These are phyloP conservation scores for Sarcophaga carnaria DNA, from an alignment of 2,888 invertebrate genomes.

Conservation along the genomic window DNA sequence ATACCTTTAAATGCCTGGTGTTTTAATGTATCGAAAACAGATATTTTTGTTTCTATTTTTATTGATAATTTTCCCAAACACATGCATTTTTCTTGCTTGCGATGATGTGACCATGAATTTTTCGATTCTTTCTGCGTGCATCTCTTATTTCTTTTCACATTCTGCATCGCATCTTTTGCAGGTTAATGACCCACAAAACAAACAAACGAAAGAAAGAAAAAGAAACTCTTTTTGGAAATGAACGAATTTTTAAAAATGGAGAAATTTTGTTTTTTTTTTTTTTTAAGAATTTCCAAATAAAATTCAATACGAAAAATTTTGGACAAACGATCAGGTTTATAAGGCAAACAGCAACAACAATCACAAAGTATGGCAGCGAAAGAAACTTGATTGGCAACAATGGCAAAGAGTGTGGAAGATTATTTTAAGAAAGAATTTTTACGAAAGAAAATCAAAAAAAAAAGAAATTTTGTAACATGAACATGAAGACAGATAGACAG, in stretches of 20 bases:
- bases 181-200: slow-evolving; percentile 53
- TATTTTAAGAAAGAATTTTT: too few species aligned
- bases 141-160: background rate
- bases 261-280: background rate
- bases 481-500: background rate
- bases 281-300: background rate
- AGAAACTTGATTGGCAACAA: slow-evolving; percentile 42
- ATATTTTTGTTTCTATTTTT: slow-evolving; percentile 46
- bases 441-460: background rate
- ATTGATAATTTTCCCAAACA: slow-evolving; percentile 25
- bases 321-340: slow-evolving; percentile 14
- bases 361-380: too few species aligned
- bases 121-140: slow-evolving; percentile 12
- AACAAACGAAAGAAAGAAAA: too few species aligned
- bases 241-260: slow-evolving; percentile 17
- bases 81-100: slow-evolving; percentile 20
- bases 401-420: background rate
- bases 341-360: background rate
- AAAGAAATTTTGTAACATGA: slow-evolving; percentile 7
- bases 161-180: slow-evolving; percentile 56
- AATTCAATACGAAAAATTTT: slow-evolving; percentile 19
- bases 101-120: slow-evolving; percentile 60
- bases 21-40: background rate
- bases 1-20: slow-evolving; percentile 24
- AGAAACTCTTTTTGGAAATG: too few species aligned